Base-by-base conservation (phyloP, 2,797 vertebrate genomes). In the Pelobates cultripes region DNA sequence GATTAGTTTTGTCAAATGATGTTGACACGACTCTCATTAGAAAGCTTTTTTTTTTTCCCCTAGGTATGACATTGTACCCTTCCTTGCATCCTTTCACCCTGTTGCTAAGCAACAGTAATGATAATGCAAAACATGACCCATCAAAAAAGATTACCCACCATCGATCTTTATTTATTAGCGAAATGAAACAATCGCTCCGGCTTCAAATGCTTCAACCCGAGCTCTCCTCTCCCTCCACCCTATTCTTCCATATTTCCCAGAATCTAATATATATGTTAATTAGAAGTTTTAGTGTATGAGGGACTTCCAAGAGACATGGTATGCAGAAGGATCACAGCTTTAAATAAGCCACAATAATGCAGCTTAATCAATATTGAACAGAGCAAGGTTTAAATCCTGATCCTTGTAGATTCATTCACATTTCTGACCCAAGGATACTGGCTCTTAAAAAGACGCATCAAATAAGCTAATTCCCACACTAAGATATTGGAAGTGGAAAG, bases 211-310 rank as follows among this genome's bases (percentile, higher is more conserved):
- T 28, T 40, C 55, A 57, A 57, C 55, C 28, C 55, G 6, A 14
- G 9, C 55, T 17, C 7, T 8, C 17, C 10, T 15, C 9, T 51
- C 7, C 13, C 69, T 3, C 43, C 57, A 75, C 57, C 57, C 57
- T 7, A 10, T 28, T 64, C 17, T n/a, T 64, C 61, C 61, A 40
- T 64, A 64, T 40, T 10, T 13, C 43, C 43, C 6, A 43, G 53
- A 75, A 75, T 75, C 55, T 75, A 17, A 75, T 75, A 75, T 75
- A 75, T 75, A 75, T 75, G 73, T 75, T 63, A 75, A 75, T 63
- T 75, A 63, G 73, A 4, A 75, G 3, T 75, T 64, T 75, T 75
- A 75, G 41, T 69, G 66, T 51, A 47, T 63, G 45, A 17, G 55
- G 14, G 17, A 17, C 10, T 73, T 60, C 51, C 55, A 28, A 12